These are phyloP conservation scores for Nematolebias whitei DNA, from an alignment of 2,113 vertebrate species.

Conservation along the genomic window DNA sequence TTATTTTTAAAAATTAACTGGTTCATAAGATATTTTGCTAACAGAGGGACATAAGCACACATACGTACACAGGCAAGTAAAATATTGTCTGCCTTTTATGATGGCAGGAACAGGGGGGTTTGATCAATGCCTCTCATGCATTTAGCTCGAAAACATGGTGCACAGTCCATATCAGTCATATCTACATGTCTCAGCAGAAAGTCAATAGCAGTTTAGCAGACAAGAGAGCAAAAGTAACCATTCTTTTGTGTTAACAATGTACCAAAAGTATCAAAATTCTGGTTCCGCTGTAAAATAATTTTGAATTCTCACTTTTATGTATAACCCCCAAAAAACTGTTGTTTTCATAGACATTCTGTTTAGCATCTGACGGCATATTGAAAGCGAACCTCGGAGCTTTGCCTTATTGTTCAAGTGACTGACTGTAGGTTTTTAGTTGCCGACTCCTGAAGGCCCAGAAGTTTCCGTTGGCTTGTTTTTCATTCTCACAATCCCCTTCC, in stretches of 20 bases:
- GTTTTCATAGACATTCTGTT: conserved; percentile 65
- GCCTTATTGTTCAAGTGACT: conserved; percentile 69
- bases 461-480: conserved; percentile 78
- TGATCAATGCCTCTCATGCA: no score
- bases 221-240: no score
- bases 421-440: conserved; percentile 70
- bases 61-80: no score
- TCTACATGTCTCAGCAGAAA: conserved; percentile 45
- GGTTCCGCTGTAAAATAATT: conserved; percentile 30
- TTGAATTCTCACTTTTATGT: conserved; percentile 24
- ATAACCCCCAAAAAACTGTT: conserved; percentile 41
- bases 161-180: conserved; percentile 22
- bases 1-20: no score
- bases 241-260: no score
- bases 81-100: no score
- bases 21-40: no score
- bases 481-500: conserved; percentile 74
- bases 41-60: no score
- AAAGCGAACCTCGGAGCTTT: conserved; percentile 64
- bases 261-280: conserved; percentile 19
- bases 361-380: conserved; percentile 63
- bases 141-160: no score
- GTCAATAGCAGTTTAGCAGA: no score
- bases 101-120: no score
- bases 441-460: conserved; percentile 76